These are phyloP conservation scores for Pollenia amentaria DNA, from an alignment of 2,888 invertebrate genomes.

Conservation along the genomic window DNA sequence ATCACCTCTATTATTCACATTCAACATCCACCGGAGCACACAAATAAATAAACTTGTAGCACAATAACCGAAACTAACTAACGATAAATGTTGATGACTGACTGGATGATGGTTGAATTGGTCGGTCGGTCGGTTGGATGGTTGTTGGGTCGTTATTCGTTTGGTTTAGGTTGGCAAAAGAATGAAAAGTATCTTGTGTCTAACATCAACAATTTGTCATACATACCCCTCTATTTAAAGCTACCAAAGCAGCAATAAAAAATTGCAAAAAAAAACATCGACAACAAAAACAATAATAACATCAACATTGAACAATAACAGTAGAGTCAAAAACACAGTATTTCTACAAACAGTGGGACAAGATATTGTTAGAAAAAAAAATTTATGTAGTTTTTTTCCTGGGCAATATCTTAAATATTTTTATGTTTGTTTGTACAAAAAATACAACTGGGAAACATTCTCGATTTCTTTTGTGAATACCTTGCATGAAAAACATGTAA, in stretches of 20 bases:
- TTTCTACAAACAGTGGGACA: constrained; percentile 38
- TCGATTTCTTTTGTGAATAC: too few relatives aligned
- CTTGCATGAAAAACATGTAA: too few relatives aligned
- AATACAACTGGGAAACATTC: too few relatives aligned
- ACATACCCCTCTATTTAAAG: constrained; percentile 64
- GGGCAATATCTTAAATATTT: too few relatives aligned
- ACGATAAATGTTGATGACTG: constrained; percentile 62
- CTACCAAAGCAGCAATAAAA: constrained; percentile 50
- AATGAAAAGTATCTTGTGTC: constrained; percentile 72
- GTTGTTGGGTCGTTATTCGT: constrained; percentile 36
- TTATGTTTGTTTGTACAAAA: too few relatives aligned
- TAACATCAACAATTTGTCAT: constrained; percentile 75
- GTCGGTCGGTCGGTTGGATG: constrained; percentile 27
- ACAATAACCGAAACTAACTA: constrained; percentile 64
- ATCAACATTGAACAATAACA: constrained; percentile 59
- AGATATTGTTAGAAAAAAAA: background rate
- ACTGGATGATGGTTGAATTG: constrained; percentile 58
- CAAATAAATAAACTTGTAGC: constrained; percentile 45
- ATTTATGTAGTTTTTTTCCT: too few relatives aligned
- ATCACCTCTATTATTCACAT: constrained; percentile 42
- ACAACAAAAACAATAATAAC: constrained; percentile 55
- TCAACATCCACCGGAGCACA: constrained; percentile 35
- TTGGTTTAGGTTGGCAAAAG: constrained; percentile 55
- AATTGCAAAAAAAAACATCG: constrained; percentile 36
- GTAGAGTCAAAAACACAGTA: constrained; percentile 48